A percentile compares a stretch with the other conserved stretches of the same genome.
These are phyloP conservation scores for Syncerus caffer DNA, from an alignment of 2,797 vertebrate genomes.

Conservation along the genomic window DNA sequence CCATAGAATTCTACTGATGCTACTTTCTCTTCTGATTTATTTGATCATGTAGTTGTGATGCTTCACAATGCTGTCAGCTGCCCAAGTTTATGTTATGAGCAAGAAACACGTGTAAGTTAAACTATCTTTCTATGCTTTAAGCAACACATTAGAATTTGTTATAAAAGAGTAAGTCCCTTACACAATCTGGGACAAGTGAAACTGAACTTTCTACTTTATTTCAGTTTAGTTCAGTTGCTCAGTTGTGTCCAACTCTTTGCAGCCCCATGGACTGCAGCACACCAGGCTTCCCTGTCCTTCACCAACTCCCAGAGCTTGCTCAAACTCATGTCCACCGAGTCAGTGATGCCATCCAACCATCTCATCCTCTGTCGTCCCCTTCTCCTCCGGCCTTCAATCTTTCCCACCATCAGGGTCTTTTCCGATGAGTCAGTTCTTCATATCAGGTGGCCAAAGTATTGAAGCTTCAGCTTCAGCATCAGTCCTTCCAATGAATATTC, in stretches of 20 bases:
- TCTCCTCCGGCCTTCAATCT: neutral
- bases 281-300: neutral
- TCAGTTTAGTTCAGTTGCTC: neutral
- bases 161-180: neutral
- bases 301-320: neutral
- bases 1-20: neutral
- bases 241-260: neutral
- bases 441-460: neutral
- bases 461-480: neutral
- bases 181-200: neutral
- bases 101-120: neutral
- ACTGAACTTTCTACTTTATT: neutral
- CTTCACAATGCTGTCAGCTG: neutral
- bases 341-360: neutral
- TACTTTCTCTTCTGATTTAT: neutral
- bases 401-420: neutral
- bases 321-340: neutral
- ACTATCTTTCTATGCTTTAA: neutral
- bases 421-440: neutral
- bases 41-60: neutral
- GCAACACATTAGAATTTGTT: neutral
- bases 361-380: neutral
- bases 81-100: conserved; percentile 9
- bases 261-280: neutral
- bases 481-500: neutral